Percentiles rank a stretch among this genome's conserved stretches.
These are phyloP conservation scores for Iselma pallidipennis DNA, from an alignment of 2,888 invertebrate species.

Conservation along the genomic window DNA sequence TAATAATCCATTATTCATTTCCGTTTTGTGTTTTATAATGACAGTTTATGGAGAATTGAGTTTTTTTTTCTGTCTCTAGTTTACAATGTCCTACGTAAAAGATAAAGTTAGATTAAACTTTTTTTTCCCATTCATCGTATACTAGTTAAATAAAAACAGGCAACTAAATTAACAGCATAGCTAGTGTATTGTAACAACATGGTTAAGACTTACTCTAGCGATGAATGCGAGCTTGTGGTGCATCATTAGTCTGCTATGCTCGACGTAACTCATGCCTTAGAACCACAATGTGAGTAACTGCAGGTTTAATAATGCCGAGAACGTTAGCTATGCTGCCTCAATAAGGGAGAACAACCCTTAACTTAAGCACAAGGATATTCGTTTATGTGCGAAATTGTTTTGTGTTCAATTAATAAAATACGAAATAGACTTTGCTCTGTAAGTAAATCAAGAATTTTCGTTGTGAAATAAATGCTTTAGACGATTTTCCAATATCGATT, in stretches of 20 bases:
- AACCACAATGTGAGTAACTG: slow-evolving; percentile 55
- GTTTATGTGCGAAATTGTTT: background rate
- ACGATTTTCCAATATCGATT: too few relatives aligned
- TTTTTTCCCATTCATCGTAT: background rate
- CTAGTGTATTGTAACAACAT: slow-evolving; percentile 44
- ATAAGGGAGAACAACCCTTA: background rate
- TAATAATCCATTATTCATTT: slow-evolving; percentile 1
- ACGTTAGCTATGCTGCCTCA: slow-evolving; percentile 30
- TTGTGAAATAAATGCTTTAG: background rate
- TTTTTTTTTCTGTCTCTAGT: too few relatives aligned
- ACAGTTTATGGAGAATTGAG: background rate
- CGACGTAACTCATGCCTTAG: slow-evolving; percentile 48
- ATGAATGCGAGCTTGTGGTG: slow-evolving; percentile 45
- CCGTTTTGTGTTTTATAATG: background rate
- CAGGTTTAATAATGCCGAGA: slow-evolving; percentile 53
- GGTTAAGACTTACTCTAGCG: slow-evolving; percentile 38
- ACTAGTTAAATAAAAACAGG: slow-evolving; percentile 21
- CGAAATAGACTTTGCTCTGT: background rate
- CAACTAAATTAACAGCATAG: slow-evolving; percentile 42
- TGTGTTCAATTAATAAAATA: background rate
- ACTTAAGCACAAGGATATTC: too few relatives aligned
- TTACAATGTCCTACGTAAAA: too few relatives aligned
- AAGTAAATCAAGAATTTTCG: background rate
- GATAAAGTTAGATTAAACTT: background rate
- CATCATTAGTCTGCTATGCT: slow-evolving; percentile 50